Conservation (phyloP, 2,113 vertebrate genomes). For the Channa maculata region DNA sequence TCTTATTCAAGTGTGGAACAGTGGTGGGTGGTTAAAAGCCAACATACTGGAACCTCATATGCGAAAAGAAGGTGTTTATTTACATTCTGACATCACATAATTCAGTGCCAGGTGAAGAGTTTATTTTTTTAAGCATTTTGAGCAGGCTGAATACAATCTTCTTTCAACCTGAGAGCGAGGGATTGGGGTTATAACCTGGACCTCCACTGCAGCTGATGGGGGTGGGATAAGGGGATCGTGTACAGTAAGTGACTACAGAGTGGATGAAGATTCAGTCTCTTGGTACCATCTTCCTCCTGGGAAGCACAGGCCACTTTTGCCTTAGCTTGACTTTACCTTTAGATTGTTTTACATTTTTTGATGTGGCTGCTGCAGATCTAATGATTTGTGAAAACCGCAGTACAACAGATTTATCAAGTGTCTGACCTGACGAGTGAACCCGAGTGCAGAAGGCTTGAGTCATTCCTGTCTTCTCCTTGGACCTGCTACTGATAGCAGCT, state of each 20-base stretch:
- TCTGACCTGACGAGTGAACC: constrained; percentile 31
- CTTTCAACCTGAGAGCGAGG: constrained; percentile 55
- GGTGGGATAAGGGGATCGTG: constrained; percentile 14
- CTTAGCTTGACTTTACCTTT: no score
- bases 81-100: constrained; percentile 2
- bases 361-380: constrained; percentile 29
- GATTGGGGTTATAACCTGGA: constrained; percentile 72
- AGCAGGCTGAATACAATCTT: constrained; percentile 48
- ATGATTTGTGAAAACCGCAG: neutral
- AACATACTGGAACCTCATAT: no score
- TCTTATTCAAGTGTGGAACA: constrained; percentile 10
- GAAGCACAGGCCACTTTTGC: no score
- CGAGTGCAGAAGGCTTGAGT: constrained; percentile 30
- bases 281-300: neutral
- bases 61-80: neutral
- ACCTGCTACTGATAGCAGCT: constrained; percentile 43
- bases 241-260: constrained; percentile 33
- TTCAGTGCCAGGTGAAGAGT: neutral
- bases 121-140: constrained; percentile 31
- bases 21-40: neutral
- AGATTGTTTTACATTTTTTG: neutral
- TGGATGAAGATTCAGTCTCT: constrained; percentile 15
- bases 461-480: constrained; percentile 56
- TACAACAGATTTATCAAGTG: constrained; percentile 35
- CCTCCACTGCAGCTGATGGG: constrained; percentile 31